Base-by-base conservation (phyloP, 2,113 vertebrate species). In the Anarrhichthys ocellatus region DNA sequence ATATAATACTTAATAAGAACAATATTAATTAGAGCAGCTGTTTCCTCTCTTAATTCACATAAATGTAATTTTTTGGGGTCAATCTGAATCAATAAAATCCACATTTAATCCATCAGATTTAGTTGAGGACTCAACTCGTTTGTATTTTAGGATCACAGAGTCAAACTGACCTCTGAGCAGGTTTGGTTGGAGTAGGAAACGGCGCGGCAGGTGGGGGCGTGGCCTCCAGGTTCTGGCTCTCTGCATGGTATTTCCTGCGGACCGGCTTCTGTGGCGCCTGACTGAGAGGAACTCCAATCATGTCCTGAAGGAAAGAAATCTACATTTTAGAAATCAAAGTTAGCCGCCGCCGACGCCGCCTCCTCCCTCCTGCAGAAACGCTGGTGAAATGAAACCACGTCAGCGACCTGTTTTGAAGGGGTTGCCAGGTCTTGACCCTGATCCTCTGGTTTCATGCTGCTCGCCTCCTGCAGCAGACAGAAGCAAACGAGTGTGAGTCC, bases 221-320 rank as follows among this genome's bases (percentile, higher is more conserved):
- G 0, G 64, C 14, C 85, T 98, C 97, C 83, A 94, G 82, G 83
- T 94, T 95, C 86, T 96, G 96, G 34, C 85, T 91, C 84, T 98
- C 97, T 0, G 96, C 90, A 67, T 95, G 96, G 83, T 96, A 95
- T 91, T 98, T 99, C 91, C 96, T 96, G 73, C 97, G 96, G 66
- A 96, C 77, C 0, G 98, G 97, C 91, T 99, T 99, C 87, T 96
- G 96, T 32, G 98, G 97, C 0, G 95, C 95, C 54, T 97, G 97
- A 92, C 91, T 73, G 34, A 95, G 94, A 62, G 93, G 75, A 36
- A 86, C 79, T 50, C 36, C 85, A 3, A 56, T 68, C 8, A 48
- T 4, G 24, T 98, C 97, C 97, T 99, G 92, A 18, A 15, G 58
- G 81, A 91, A 74, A 34, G 34, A 6, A 18, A 52, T 15, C 74